Evolutionary conservation across 2,888 invertebrate species (phyloP).

Genomic region (Biston stratarius): DNA sequence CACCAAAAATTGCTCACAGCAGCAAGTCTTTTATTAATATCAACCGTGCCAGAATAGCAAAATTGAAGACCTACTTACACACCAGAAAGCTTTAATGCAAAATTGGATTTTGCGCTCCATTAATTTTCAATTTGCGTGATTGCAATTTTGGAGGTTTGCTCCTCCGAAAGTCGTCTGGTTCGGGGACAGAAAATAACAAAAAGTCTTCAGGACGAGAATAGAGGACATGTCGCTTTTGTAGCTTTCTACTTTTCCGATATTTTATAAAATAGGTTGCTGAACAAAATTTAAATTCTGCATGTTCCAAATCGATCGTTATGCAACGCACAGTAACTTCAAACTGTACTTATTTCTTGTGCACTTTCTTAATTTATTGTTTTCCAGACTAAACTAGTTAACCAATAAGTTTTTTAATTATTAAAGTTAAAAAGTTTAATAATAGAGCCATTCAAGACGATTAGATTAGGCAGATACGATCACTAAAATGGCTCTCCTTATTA

Average conservation of each 20-base stretch:
- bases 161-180: slow-evolving; percentile 74
- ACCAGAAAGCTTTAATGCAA: slow-evolving; percentile 80
- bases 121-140: slow-evolving; percentile 86
- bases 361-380: neutral
- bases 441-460: slow-evolving; percentile 3
- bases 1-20: slow-evolving; percentile 34
- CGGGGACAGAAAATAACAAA: slow-evolving; percentile 78
- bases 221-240: slow-evolving; percentile 69
- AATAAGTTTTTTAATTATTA: neutral
- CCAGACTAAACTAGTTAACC: neutral
- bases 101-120: slow-evolving; percentile 85
- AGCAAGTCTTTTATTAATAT: slow-evolving; percentile 46
- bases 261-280: slow-evolving; percentile 26
- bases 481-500: slow-evolving; percentile 13
- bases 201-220: slow-evolving; percentile 73
- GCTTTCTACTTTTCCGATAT: slow-evolving; percentile 34
- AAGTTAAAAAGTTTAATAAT: neutral
- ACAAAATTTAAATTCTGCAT: slow-evolving; percentile 1
- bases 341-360: neutral
- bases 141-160: slow-evolving; percentile 85
- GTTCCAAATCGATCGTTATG: neutral
- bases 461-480: slow-evolving; percentile 9
- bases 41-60: slow-evolving; percentile 53
- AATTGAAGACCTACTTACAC: slow-evolving; percentile 66
- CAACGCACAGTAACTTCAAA: neutral